Conservation (phyloP, 92 coral and sea anemone species). For the Phenganax stokvisi region DNA sequence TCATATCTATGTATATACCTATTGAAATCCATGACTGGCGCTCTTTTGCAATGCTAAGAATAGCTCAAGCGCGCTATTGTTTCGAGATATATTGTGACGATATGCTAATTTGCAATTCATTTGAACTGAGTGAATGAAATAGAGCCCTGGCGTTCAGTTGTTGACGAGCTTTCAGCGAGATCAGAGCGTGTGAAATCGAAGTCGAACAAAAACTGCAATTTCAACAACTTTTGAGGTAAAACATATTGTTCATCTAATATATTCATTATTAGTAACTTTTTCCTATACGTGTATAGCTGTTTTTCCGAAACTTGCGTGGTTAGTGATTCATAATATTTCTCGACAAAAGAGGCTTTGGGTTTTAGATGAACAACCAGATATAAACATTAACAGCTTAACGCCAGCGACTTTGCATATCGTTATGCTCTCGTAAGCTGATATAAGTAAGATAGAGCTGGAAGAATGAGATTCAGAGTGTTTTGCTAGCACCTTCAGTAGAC, state of each 20-base stretch:
- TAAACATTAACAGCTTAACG: background rate
- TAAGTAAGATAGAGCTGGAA: background rate
- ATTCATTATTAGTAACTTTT: background rate
- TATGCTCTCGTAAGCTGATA: background rate
- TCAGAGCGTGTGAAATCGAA: slow-evolving; percentile 36
- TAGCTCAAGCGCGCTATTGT: slow-evolving; percentile 32
- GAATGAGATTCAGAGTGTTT: background rate
- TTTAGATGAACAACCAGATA: slow-evolving; percentile 10
- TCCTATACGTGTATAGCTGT: background rate
- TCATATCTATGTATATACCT: background rate
- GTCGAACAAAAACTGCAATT: slow-evolving; percentile 17
- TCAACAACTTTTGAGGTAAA: slow-evolving; percentile 13
- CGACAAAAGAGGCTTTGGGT: background rate
- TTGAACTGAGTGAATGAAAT: slow-evolving; percentile 9
- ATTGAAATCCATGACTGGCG: background rate
- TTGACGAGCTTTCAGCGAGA: slow-evolving; percentile 25
- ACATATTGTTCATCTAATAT: background rate
- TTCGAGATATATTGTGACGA: slow-evolving; percentile 13
- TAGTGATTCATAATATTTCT: background rate
- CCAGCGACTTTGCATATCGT: slow-evolving; percentile 9
- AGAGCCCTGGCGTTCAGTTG: slow-evolving; percentile 34
- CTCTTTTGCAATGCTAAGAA: slow-evolving; percentile 39
- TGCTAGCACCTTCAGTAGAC: background rate
- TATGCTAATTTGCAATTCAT: slow-evolving; percentile 28
- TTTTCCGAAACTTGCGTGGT: background rate